phyloP scores from a whole-genome alignment of 2,113 vertebrate species.

The Mesitornis unicolor region DNA sequence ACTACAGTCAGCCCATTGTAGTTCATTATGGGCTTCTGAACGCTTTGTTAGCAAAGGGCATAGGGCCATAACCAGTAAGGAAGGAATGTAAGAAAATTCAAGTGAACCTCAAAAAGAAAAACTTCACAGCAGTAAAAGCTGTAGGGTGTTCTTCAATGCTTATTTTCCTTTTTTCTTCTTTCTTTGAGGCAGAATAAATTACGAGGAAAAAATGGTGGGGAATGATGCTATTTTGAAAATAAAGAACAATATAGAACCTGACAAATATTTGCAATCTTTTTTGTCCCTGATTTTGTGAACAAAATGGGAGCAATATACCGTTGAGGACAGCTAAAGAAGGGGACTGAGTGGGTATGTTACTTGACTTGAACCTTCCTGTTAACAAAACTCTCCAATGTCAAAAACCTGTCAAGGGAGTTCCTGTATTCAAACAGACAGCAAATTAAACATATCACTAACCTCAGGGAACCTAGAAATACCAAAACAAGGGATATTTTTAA shows the following conservation, averaged over 20 bases:
- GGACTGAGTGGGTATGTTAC: background rate
- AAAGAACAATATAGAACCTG: background rate
- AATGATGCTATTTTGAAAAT: background rate
- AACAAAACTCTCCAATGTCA: conserved; percentile 34
- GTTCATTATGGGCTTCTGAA: background rate
- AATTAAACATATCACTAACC: conserved; percentile 65
- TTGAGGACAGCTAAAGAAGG: background rate
- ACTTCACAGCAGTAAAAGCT: background rate
- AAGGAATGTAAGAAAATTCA: background rate
- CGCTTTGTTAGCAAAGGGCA: background rate
- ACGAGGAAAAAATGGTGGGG: background rate
- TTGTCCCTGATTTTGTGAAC: background rate
- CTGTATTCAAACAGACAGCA: conserved; percentile 58
- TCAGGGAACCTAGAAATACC: conserved; percentile 41
- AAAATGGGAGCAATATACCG: background rate
- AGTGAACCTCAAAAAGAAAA: background rate
- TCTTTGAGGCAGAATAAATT: background rate
- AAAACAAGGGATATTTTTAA: conserved; percentile 49
- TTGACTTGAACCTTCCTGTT: conserved; percentile 11
- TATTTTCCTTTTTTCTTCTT: background rate
- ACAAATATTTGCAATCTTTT: background rate
- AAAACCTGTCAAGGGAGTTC: conserved; percentile 56
- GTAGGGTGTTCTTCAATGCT: background rate
- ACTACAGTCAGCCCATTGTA: background rate
- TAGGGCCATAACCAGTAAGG: background rate